These are phyloP conservation scores for Phalangium opilio DNA, from an alignment of 2,888 invertebrate genomes.

Conservation along the genomic window DNA sequence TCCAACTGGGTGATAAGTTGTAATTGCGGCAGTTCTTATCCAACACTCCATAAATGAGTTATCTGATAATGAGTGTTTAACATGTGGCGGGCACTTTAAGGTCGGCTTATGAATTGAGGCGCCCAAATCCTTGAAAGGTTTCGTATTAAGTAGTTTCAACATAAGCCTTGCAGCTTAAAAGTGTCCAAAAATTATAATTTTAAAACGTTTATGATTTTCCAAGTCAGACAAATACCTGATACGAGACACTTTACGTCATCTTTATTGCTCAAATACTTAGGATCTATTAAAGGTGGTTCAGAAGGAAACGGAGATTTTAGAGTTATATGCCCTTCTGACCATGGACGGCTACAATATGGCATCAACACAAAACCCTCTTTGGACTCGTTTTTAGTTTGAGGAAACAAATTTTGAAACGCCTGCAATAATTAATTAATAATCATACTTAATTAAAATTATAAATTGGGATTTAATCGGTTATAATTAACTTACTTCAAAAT, in stretches of 20 bases:
- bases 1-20: conserved; percentile 65
- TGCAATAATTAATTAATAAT: conserved; percentile 26
- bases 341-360: conserved; percentile 49
- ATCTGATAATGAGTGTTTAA: conserved; percentile 36
- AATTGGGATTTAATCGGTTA: neutral
- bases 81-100: conserved; percentile 43
- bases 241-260: conserved; percentile 48
- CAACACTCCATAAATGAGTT: conserved; percentile 44
- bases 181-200: conserved; percentile 7
- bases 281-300: conserved; percentile 50
- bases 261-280: conserved; percentile 49
- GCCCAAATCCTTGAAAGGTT: conserved; percentile 43
- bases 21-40: conserved; percentile 44
- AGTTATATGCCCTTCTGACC: conserved; percentile 49
- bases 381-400: conserved; percentile 44
- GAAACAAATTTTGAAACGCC: conserved; percentile 49
- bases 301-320: conserved; percentile 42
- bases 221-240: conserved; percentile 35
- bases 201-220: neutral
- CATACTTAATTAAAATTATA: neutral
- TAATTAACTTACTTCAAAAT: conserved; percentile 37
- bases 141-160: conserved; percentile 38
- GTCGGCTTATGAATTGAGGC: conserved; percentile 50
- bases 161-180: conserved; percentile 47
- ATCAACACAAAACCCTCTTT: conserved; percentile 54